Conservation (phyloP, 2,797 vertebrate genomes). For the Enteromius viviparus region DNA sequence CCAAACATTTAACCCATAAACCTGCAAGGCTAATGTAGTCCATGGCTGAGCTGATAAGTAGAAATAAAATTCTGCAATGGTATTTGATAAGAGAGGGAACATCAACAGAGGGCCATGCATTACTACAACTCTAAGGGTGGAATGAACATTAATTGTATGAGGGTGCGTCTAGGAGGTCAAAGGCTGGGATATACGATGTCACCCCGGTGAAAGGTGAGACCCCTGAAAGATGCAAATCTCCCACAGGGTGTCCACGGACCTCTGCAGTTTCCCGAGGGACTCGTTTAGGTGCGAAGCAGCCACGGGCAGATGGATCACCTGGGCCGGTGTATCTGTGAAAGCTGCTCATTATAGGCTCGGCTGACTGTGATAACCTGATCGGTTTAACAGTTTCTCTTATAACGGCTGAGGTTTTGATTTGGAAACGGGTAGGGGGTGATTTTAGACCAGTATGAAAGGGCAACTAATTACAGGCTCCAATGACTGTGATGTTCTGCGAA, state of each 20-base stretch:
- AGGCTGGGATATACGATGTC: slow-evolving; percentile 41
- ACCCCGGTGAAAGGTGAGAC: slow-evolving; percentile 60
- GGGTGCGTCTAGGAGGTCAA: slow-evolving; percentile 46
- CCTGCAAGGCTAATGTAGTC: slow-evolving; percentile 57
- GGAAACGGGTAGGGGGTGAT: slow-evolving; percentile 13
- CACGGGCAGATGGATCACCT: slow-evolving; percentile 67
- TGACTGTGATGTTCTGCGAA: slow-evolving; percentile 52
- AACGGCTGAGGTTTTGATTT: slow-evolving; percentile 27
- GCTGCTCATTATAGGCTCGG: slow-evolving; percentile 68
- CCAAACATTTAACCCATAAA: slow-evolving; percentile 64
- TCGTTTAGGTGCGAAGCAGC: slow-evolving; percentile 67
- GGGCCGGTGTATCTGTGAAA: slow-evolving; percentile 56
- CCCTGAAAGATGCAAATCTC: slow-evolving; percentile 56
- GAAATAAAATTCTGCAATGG: slow-evolving; percentile 56
- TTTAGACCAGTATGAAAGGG: slow-evolving; percentile 38
- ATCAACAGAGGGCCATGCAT: neutral
- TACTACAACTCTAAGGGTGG: slow-evolving; percentile 38
- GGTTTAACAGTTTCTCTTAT: slow-evolving; percentile 44
- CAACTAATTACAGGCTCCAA: slow-evolving; percentile 55
- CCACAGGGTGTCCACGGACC: slow-evolving; percentile 52
- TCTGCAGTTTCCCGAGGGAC: slow-evolving; percentile 64
- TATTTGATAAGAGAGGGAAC: slow-evolving; percentile 59
- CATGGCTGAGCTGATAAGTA: slow-evolving; percentile 61
- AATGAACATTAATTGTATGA: slow-evolving; percentile 14
- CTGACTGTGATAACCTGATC: slow-evolving; percentile 63